These are phyloP conservation scores for Catharus ustulatus DNA, from an alignment of 2,797 vertebrate species.

Conservation along the genomic window DNA sequence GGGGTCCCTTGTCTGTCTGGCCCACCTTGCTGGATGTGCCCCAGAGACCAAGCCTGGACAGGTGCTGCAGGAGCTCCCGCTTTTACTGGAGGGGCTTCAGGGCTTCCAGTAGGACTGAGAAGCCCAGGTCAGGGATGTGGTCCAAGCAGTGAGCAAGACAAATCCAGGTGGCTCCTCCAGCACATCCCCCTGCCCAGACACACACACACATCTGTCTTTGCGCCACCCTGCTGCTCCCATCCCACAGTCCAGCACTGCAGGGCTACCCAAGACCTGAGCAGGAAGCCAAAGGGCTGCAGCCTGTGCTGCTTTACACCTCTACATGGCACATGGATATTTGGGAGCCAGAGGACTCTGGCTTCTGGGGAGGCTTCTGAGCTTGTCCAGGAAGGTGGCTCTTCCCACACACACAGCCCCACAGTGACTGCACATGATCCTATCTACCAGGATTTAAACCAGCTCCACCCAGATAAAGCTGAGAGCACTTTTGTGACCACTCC, in stretches of 20 bases:
- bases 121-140: not conserved
- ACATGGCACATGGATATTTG: not conserved
- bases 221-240: not conserved
- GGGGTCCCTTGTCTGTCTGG: not conserved
- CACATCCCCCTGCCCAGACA: not conserved
- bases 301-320: not conserved
- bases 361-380: not conserved
- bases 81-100: not conserved
- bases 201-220: not conserved
- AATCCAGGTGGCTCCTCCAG: not conserved
- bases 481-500: not conserved
- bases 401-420: not conserved
- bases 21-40: not conserved
- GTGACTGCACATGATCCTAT: accelerated
- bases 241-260: accelerated
- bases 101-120: not conserved
- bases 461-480: not conserved
- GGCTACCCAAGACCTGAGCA: accelerated
- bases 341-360: not conserved
- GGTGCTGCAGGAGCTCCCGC: not conserved
- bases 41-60: not conserved
- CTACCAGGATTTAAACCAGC: not conserved
- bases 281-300: not conserved
- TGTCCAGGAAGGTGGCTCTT: accelerated
- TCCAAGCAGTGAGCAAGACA: not conserved